These are phyloP conservation scores for Zaprionus lachaisei DNA, from an alignment of 1,140 invertebrate genomes.

Conservation along the genomic window DNA sequence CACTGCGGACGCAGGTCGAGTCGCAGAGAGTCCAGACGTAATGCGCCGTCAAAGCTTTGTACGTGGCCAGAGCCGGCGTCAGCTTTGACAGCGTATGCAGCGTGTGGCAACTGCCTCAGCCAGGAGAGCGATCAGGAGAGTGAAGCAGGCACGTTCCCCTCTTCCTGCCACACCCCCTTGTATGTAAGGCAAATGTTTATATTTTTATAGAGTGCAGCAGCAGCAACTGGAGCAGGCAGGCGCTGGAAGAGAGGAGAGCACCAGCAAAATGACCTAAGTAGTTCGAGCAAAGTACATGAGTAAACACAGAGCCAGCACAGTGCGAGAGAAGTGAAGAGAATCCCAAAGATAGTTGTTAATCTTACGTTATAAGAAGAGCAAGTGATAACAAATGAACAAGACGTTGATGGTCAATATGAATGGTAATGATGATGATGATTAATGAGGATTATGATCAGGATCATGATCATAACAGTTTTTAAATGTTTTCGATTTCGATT, in stretches of 20 bases:
- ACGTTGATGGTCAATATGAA: slow-evolving; percentile 18
- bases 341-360: slow-evolving; percentile 80
- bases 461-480: slow-evolving; percentile 50
- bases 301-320: slow-evolving; percentile 55
- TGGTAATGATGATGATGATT: slow-evolving; percentile 35
- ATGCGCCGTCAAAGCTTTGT: slow-evolving; percentile 30
- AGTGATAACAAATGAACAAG: slow-evolving; percentile 71
- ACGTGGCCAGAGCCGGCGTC: slow-evolving; percentile 10
- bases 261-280: slow-evolving; percentile 25
- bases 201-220: slow-evolving; percentile 61
- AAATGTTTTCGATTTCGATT: slow-evolving; percentile 42
- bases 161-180: slow-evolving; percentile 3
- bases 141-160: neutral
- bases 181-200: slow-evolving; percentile 60
- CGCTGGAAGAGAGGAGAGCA: slow-evolving; percentile 14
- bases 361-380: slow-evolving; percentile 75
- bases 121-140: slow-evolving; percentile 9
- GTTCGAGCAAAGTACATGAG: slow-evolving; percentile 37
- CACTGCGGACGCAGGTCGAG: slow-evolving; percentile 41
- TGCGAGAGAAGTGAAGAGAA: slow-evolving; percentile 50
- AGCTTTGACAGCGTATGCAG: slow-evolving; percentile 41
- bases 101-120: slow-evolving; percentile 33
- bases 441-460: slow-evolving; percentile 41
- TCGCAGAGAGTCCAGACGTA: slow-evolving; percentile 11
- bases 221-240: slow-evolving; percentile 4